Conservation (phyloP, 37 sponge, comb jelly and placozoan species). For the Geodia barretti region DNA sequence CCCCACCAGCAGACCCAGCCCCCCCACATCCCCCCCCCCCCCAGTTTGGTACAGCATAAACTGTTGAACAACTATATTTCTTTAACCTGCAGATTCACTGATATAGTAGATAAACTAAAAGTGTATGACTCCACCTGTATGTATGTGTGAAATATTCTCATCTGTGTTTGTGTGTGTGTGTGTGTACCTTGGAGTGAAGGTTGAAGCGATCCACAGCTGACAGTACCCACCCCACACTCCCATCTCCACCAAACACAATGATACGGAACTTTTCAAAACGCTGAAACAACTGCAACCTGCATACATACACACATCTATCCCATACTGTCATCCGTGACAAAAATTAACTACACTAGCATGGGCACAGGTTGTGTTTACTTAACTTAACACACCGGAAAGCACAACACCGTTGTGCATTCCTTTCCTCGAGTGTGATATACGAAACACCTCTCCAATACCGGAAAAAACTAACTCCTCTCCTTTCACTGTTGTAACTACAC, state of each 20-base stretch:
- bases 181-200: slow-evolving; percentile 79
- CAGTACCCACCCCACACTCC: slow-evolving; percentile 95
- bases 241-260: slow-evolving; percentile 94
- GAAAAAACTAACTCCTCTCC: background rate
- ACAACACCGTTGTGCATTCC: too few species aligned
- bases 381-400: too few species aligned
- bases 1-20: too few species aligned
- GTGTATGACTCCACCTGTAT: background rate
- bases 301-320: background rate
- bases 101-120: background rate
- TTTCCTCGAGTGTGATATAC: too few species aligned
- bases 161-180: background rate
- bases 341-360: too few species aligned
- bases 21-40: too few species aligned
- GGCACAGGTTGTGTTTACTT: too few species aligned
- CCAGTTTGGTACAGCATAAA: background rate
- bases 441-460: background rate
- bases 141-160: background rate
- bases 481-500: background rate
- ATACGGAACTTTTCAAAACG: slow-evolving; percentile 84
- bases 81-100: background rate
- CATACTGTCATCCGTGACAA: too few species aligned
- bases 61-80: background rate
- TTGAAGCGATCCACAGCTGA: slow-evolving; percentile 82
- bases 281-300: slow-evolving; percentile 85